Evolutionary conservation across 2,888 invertebrate genomes (phyloP).

Genomic region (Lithophane socia): DNA sequence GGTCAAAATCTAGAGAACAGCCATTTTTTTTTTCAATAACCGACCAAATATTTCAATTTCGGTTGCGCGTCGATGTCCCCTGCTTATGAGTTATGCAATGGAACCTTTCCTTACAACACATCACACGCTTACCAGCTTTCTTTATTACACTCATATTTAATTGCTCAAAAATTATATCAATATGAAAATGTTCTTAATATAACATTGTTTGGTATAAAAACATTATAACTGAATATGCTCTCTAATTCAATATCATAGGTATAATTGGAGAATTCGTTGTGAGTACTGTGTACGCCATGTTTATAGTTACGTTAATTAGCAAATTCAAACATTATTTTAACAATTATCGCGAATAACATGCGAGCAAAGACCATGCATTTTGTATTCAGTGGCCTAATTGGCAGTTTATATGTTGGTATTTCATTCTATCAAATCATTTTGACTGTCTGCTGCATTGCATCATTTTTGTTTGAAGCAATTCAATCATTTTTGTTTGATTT

Average conservation of each 20-base stretch:
- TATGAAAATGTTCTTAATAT: slow-evolving; percentile 6
- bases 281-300: slow-evolving; percentile 10
- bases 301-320: slow-evolving; percentile 35
- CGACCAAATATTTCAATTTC: too few relatives aligned
- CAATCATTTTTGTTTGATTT: background rate
- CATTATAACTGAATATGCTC: slow-evolving; percentile 12
- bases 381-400: slow-evolving; percentile 24
- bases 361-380: slow-evolving; percentile 6
- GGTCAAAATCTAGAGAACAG: too few relatives aligned
- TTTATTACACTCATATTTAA: slow-evolving; percentile 13
- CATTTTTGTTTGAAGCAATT: background rate
- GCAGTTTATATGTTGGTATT: slow-evolving; percentile 14
- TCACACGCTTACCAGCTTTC: slow-evolving; percentile 9
- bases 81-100: background rate
- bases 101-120: background rate
- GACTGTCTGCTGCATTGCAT: background rate
- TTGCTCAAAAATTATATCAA: slow-evolving; percentile 9
- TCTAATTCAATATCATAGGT: slow-evolving; percentile 19
- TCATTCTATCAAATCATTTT: background rate
- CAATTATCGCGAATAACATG: slow-evolving; percentile 24
- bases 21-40: too few relatives aligned
- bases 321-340: slow-evolving; percentile 27
- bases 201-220: slow-evolving; percentile 21
- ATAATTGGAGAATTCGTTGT: slow-evolving; percentile 30
- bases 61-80: too few relatives aligned